These are phyloP conservation scores for Tokudaia muenninki DNA, from an alignment of 2,797 vertebrate genomes.

Conservation along the genomic window DNA sequence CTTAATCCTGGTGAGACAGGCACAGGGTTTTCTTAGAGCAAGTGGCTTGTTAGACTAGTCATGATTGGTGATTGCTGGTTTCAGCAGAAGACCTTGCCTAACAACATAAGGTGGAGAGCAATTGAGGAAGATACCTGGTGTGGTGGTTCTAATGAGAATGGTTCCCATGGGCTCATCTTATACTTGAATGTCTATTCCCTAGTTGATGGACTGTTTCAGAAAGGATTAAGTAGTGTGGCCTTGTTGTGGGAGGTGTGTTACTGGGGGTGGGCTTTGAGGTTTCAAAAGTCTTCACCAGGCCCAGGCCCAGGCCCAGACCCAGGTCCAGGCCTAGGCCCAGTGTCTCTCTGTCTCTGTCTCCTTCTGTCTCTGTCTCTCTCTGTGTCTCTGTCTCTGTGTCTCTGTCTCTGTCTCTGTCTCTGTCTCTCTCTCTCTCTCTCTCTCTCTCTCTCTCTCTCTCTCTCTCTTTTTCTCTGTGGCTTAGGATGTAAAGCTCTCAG, in stretches of 20 bases:
- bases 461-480: background rate
- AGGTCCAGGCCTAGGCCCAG: too few species aligned
- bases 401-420: too few species aligned
- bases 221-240: background rate
- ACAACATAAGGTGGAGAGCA: background rate
- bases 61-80: background rate
- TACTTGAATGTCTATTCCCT: background rate
- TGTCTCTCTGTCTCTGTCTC: too few species aligned
- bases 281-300: background rate
- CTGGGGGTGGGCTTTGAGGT: background rate
- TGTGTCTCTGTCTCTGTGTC: too few species aligned
- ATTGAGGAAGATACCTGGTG: background rate
- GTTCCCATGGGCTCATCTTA: background rate
- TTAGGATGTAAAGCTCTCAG: background rate
- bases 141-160: background rate
- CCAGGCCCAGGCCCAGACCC: too few species aligned
- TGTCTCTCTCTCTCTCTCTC: background rate
- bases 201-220: background rate
- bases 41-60: background rate
- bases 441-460: background rate
- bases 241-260: background rate
- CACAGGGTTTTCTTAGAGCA: too few species aligned
- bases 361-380: too few species aligned
- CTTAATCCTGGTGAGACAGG: background rate
- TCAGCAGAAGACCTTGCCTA: background rate